Conservation (phyloP, 2,888 invertebrate genomes). For the Hipparchia sbordonii region DNA sequence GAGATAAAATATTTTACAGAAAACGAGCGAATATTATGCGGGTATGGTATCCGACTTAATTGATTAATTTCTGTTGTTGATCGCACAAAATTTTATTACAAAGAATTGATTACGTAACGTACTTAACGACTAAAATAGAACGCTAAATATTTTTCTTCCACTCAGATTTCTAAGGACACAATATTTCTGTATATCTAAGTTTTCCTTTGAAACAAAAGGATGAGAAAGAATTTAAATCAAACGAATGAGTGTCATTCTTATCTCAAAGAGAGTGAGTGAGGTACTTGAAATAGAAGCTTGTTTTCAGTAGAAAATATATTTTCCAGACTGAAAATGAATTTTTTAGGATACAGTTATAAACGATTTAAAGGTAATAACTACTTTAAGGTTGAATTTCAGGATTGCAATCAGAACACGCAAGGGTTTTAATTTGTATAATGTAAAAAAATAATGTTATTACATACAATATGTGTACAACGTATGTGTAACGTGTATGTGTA, state of each 20-base stretch:
- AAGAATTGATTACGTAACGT: too few species aligned
- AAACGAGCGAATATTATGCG: too few species aligned
- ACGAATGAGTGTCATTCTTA: constrained; percentile 31
- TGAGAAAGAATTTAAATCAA: constrained; percentile 33
- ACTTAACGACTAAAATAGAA: too few species aligned
- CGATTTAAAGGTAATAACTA: not conserved
- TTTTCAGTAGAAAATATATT: constrained; percentile 24
- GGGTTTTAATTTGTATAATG: too few species aligned
- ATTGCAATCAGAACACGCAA: too few species aligned
- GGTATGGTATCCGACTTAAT: too few species aligned
- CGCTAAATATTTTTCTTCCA: not conserved
- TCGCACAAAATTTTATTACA: too few species aligned
- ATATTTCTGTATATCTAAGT: not conserved
- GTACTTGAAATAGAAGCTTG: constrained; percentile 23
- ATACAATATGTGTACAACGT: too few species aligned
- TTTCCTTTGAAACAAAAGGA: constrained; percentile 23
- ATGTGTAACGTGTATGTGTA: too few species aligned
- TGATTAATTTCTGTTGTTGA: too few species aligned
- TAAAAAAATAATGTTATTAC: too few species aligned
- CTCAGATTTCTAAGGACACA: not conserved
- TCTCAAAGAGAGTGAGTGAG: constrained; percentile 28
- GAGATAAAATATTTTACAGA: too few species aligned
- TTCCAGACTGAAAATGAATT: not conserved
- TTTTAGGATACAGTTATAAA: not conserved
- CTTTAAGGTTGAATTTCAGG: not conserved